These are phyloP conservation scores for Acrossocheilus wenchowensis DNA, from an alignment of 2,797 vertebrate genomes.

Conservation along the genomic window DNA sequence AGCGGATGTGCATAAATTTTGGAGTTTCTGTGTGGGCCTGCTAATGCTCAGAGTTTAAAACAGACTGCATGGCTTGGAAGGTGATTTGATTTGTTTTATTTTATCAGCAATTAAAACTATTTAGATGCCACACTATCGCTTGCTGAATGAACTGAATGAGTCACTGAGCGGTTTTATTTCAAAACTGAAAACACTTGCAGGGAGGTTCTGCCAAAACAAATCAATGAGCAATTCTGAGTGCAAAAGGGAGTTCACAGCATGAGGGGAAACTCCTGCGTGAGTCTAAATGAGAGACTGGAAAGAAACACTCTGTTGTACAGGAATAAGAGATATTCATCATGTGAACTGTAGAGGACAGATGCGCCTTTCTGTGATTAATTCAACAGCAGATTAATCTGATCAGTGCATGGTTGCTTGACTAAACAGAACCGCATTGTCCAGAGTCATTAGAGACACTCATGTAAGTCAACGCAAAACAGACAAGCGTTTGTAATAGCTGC, in stretches of 20 bases:
- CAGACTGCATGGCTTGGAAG: background rate
- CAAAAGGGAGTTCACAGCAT: constrained; percentile 10
- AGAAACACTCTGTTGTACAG: background rate
- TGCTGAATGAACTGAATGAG: background rate
- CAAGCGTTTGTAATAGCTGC: background rate
- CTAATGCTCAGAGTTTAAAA: background rate
- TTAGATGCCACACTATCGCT: background rate
- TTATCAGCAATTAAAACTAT: background rate
- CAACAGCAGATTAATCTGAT: constrained; percentile 32
- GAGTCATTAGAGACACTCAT: constrained; percentile 4
- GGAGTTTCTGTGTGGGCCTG: background rate
- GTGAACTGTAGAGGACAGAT: constrained; percentile 18
- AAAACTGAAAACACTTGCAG: constrained; percentile 10
- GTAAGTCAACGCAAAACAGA: constrained; percentile 11
- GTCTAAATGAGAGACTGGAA: background rate
- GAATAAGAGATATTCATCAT: background rate
- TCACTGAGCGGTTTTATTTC: constrained; percentile 10
- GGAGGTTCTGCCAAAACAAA: constrained; percentile 21
- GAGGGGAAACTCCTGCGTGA: background rate
- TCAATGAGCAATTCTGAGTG: constrained; percentile 22
- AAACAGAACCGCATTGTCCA: constrained; percentile 21
- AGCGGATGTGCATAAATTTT: background rate
- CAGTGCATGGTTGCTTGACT: background rate
- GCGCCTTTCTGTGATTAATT: background rate
- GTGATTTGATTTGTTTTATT: background rate